Evolutionary conservation across 1,140 invertebrate species (phyloP).

Genomic region (Drosophila parabipectinata): DNA sequence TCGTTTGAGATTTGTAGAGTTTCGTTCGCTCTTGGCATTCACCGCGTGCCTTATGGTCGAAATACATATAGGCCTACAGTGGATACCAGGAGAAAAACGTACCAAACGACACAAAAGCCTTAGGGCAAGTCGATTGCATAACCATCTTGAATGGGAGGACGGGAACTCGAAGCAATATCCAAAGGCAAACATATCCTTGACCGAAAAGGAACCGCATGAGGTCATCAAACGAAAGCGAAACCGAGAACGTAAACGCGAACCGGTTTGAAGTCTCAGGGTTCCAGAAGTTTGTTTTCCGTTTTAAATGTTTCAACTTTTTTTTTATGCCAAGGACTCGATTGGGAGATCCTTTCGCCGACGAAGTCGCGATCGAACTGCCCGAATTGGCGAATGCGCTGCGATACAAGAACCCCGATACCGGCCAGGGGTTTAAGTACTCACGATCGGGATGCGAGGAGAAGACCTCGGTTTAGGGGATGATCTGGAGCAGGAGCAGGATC

Average conservation of each 20-base stretch:
- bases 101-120: constrained; percentile 52
- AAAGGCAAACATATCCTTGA: constrained; percentile 34
- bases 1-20: constrained; percentile 82
- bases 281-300: background rate
- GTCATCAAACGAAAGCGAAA: constrained; percentile 44
- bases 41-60: constrained; percentile 97
- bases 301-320: background rate
- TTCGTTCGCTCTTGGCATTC: constrained; percentile 96
- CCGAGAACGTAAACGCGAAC: constrained; percentile 17
- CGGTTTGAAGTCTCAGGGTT: constrained; percentile 35
- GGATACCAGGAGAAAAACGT: constrained; percentile 92
- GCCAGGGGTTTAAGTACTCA: constrained; percentile 69
- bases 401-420: constrained; percentile 66
- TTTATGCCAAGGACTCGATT: background rate
- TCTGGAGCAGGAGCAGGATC: constrained; percentile 62
- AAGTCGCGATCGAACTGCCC: constrained; percentile 67
- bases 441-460: constrained; percentile 44
- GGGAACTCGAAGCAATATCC: constrained; percentile 25
- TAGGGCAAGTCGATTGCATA: constrained; percentile 11
- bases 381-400: constrained; percentile 56
- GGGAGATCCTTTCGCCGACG: constrained; percentile 38
- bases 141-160: background rate
- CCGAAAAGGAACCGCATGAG: constrained; percentile 27
- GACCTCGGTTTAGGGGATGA: constrained; percentile 64
- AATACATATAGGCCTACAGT: constrained; percentile 94